phyloP scores from a whole-genome alignment of 2,797 vertebrate species.

The Merluccius polli region DNA sequence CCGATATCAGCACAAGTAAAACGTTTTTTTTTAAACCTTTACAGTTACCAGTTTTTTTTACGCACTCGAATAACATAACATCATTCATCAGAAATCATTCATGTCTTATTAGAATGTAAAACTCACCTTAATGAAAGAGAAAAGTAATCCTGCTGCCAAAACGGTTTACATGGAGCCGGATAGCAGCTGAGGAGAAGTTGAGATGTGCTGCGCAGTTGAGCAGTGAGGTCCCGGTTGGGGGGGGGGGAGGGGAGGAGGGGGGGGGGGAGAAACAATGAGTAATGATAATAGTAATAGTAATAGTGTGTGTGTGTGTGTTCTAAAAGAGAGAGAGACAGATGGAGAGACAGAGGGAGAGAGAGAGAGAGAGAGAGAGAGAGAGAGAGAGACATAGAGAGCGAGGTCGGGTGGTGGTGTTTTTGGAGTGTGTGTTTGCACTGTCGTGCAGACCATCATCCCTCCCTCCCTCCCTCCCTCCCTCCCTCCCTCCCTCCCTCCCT shows the following conservation, averaged over 20 bases:
- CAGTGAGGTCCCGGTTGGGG: conserved; percentile 13
- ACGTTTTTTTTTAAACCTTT: too few relatives aligned
- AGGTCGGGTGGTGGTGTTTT: neutral
- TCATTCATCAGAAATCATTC: neutral
- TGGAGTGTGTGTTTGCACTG: neutral
- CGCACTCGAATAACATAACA: neutral
- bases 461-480: neutral
- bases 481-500: neutral
- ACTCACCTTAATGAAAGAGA: neutral
- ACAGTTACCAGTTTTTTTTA: too few relatives aligned
- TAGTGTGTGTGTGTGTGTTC: conserved; percentile 5
- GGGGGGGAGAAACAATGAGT: too few relatives aligned
- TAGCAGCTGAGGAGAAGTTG: conserved; percentile 11
- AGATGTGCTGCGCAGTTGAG: conserved; percentile 13
- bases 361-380: too few relatives aligned
- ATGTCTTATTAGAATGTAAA: neutral
- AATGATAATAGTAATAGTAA: too few relatives aligned
- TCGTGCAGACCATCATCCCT: conserved; percentile 2
- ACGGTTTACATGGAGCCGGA: neutral
- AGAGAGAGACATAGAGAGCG: too few relatives aligned
- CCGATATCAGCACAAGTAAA: too few relatives aligned
- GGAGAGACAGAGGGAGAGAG: too few relatives aligned
- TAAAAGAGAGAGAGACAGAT: too few relatives aligned
- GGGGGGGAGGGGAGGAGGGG: conserved; percentile 7
- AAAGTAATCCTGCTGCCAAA: neutral